These are phyloP conservation scores for Myiopsitta monachus DNA, from an alignment of 2,113 vertebrate genomes.

Conservation along the genomic window DNA sequence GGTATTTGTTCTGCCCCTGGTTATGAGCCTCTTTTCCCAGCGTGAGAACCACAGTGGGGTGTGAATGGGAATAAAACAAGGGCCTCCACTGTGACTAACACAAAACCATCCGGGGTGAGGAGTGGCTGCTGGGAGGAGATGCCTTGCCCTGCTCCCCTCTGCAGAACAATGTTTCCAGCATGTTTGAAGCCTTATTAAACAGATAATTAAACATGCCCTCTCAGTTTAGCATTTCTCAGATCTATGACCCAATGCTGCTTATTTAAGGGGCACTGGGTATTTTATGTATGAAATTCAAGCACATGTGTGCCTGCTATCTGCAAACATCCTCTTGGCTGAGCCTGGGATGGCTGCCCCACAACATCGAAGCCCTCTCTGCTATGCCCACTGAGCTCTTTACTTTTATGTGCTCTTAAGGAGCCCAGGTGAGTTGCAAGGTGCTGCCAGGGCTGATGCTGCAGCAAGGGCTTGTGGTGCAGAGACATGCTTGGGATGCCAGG, in stretches of 20 bases:
- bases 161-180: not conserved
- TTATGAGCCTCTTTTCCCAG: not conserved
- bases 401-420: not conserved
- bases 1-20: not conserved
- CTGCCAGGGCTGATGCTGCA: not conserved
- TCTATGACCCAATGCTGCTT: not conserved
- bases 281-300: not conserved
- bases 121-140: not conserved
- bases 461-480: not conserved
- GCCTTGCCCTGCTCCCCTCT: not conserved
- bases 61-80: not conserved
- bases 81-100: not conserved
- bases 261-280: not conserved
- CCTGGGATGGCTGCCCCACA: not conserved
- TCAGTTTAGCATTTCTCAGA: not conserved
- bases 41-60: accelerated
- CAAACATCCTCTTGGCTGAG: not conserved
- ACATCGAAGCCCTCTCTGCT: accelerated
- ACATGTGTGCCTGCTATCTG: accelerated
- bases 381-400: not conserved
- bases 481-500: not conserved
- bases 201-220: not conserved
- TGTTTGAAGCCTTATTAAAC: not conserved
- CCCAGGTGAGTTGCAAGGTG: not conserved
- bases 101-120: not conserved